A percentile compares a stretch with the other conserved stretches of the same genome.
These are phyloP conservation scores for Nowickia ferox DNA, from an alignment of 2,888 invertebrate species.

Conservation along the genomic window DNA sequence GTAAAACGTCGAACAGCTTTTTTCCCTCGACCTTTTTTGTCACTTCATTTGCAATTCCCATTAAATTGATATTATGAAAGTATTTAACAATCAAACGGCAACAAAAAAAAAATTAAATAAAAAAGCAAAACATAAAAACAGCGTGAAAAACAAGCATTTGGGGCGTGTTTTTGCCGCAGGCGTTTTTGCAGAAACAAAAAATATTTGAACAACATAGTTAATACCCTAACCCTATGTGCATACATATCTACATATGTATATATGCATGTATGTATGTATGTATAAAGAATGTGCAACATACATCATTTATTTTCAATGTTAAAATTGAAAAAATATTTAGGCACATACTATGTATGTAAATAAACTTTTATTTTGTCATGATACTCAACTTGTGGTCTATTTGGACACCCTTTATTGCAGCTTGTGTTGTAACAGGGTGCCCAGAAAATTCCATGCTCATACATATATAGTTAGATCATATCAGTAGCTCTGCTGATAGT, in stretches of 20 bases:
- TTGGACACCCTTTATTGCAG: no score
- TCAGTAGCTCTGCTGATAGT: no score
- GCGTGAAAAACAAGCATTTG: slow-evolving; percentile 45
- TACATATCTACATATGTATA: not conserved
- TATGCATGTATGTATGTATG: not conserved
- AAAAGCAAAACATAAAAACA: slow-evolving; percentile 56
- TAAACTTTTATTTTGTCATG: slow-evolving; percentile 53
- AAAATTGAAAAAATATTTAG: slow-evolving; percentile 52
- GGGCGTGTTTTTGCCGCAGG: slow-evolving; percentile 75
- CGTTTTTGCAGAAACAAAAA: slow-evolving; percentile 68
- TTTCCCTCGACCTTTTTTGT: slow-evolving; percentile 70
- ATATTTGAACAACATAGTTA: slow-evolving; percentile 22
- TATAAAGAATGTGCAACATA: slow-evolving; percentile 25
- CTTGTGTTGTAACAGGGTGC: slow-evolving; percentile 33
- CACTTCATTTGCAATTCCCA: slow-evolving; percentile 78
- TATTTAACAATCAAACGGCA: slow-evolving; percentile 58
- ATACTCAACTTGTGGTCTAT: slow-evolving; percentile 55
- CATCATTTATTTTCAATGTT: slow-evolving; percentile 45
- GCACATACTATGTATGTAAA: no score
- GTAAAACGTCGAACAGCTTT: slow-evolving; percentile 39
- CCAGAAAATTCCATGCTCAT: no score
- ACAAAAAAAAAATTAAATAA: not conserved
- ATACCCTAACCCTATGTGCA: not conserved
- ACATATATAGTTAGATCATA: no score
- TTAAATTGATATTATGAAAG: slow-evolving; percentile 70